Percentiles rank a stretch among this genome's conserved stretches.
These are phyloP conservation scores for Sebastes schlegelii DNA, from an alignment of 2,113 vertebrate species.

Conservation along the genomic window DNA sequence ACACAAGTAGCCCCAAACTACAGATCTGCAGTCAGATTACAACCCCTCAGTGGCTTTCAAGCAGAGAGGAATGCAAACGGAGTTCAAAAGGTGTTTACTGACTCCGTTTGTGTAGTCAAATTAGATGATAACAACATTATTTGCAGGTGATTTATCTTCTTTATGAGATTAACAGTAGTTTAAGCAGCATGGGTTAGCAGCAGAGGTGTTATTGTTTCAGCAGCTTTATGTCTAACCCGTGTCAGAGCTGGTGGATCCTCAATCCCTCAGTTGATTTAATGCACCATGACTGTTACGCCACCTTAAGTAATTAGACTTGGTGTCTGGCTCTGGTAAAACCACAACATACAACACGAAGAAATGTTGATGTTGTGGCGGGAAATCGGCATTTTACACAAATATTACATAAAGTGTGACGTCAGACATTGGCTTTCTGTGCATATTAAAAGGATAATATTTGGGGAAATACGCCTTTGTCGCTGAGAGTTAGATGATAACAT, in stretches of 20 bases:
- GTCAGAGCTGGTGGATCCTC: not conserved
- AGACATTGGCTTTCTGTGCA: too few species aligned
- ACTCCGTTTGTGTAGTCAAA: not conserved
- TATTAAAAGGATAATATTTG: too few species aligned
- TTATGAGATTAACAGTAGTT: not conserved
- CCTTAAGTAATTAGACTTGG: conserved; percentile 3
- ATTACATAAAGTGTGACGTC: too few species aligned
- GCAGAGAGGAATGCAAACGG: not conserved
- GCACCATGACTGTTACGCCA: conserved; percentile 32
- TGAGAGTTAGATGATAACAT: too few species aligned
- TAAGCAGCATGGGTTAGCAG: not conserved
- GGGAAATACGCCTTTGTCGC: too few species aligned
- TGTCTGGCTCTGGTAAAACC: not conserved
- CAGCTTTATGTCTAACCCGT: not conserved
- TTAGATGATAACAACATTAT: not conserved
- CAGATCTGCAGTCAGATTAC: conserved; percentile 40
- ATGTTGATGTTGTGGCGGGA: too few species aligned
- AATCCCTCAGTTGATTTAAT: conserved; percentile 19
- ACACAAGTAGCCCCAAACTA: conserved; percentile 5
- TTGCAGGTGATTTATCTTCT: not conserved
- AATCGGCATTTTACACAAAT: too few species aligned
- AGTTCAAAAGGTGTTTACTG: not conserved
- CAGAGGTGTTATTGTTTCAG: not conserved
- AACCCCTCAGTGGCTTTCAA: not conserved
- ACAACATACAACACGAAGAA: not conserved